Evolutionary conservation across 1,140 invertebrate genomes (phyloP).

Genomic region (Diabrotica virgifera): DNA sequence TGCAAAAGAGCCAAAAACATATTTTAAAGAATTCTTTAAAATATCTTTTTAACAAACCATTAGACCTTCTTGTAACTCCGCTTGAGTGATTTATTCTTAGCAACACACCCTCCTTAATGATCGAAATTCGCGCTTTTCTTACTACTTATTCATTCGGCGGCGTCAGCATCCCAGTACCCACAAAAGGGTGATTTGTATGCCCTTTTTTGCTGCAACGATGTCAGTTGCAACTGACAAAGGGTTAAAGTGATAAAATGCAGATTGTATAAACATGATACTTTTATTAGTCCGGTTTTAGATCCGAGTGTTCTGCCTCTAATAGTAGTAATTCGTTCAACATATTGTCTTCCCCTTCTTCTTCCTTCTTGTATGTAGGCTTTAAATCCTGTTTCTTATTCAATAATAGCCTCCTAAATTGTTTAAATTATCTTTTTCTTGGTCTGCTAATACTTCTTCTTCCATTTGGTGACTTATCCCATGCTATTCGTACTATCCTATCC

Average conservation of each 20-base stretch:
- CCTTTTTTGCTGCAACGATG: constrained; percentile 1
- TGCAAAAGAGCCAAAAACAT: too few relatives aligned
- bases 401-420: too few relatives aligned
- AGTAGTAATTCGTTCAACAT: too few relatives aligned
- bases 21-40: too few relatives aligned
- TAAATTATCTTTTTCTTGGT: too few relatives aligned
- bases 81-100: not conserved
- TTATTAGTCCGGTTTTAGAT: not conserved
- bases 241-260: constrained; percentile 15
- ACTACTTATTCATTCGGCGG: not conserved
- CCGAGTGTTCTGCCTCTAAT: too few relatives aligned
- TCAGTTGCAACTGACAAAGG: constrained; percentile 8
- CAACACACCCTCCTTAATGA: not conserved
- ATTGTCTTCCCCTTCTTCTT: too few relatives aligned
- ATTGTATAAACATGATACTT: constrained; percentile 6
- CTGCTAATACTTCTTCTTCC: too few relatives aligned
- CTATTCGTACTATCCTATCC: too few relatives aligned
- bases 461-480: too few relatives aligned
- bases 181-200: constrained; percentile 13
- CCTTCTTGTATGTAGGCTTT: too few relatives aligned
- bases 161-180: not conserved
- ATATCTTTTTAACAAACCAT: not conserved
- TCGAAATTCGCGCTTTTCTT: not conserved
- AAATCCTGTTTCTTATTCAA: too few relatives aligned
- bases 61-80: not conserved